Evolutionary conservation across 2,888 invertebrate genomes (phyloP), one percentile per base, ranked within the genome.

Genomic region (Drosophila tripunctata): DNA sequence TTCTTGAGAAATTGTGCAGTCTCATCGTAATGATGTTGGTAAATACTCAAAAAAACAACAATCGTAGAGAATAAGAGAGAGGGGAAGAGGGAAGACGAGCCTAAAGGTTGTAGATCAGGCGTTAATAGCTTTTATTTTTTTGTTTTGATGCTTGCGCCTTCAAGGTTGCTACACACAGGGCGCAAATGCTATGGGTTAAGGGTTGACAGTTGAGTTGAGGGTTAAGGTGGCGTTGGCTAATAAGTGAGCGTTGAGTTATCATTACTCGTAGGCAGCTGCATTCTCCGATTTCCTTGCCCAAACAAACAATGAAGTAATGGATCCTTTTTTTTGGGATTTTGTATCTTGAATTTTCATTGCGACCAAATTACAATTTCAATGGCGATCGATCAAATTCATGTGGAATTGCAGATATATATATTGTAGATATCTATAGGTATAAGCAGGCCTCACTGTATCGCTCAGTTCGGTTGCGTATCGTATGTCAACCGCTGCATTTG

Each of bases 21-120:
- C 79, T 81, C 81, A 81, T 81, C 79, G 72, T 81, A 81, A 81
- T 81, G 82, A 71, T 81, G 87, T 75, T 82, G 75, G 75, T 85
- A 87, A 81, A 81, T 72, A 84, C 60, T 36, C 35, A 22, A 31
- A 55, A 55, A 47, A 54, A 61, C 61, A 35, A 51, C 31, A 52
- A 22, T 8, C 15, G 30, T 19, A 12, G 19, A 12, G 17, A n/a
- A 6, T 14, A 22, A 3, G 8, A 14, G n/a, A n/a, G 17, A n/a
- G 27, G 7, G n/a, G 30, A 14, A 3, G 15, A 52, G 61, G 35
- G 12, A 36, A 73, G 10, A 3, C 27, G n/a, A n/a, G n/a, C 3
- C 3, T 27, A 27, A 67, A 66, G 70, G 66, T 63, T 68, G 66
- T 62, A 45, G 52, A 67, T 57, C 75, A 72, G 73, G 70, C 73